Conservation (phyloP, 2,797 vertebrate genomes). For the Champsocephalus gunnari region DNA sequence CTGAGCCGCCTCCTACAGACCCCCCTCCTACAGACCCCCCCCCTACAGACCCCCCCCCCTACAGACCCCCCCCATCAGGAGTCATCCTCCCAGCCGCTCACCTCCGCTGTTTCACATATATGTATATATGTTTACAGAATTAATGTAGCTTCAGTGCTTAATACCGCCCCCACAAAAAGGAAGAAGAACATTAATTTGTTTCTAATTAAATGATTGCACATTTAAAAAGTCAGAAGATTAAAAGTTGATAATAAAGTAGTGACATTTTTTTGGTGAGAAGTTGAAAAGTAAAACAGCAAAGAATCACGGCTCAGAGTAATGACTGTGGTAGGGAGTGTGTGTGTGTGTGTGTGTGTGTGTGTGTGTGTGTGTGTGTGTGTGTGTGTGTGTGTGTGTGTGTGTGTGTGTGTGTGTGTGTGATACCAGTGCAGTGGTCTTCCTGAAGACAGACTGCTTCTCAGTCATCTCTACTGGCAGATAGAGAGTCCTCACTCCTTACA, state of each 20-base stretch:
- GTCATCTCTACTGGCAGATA: conserved; percentile 78
- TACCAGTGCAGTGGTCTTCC: conserved; percentile 2
- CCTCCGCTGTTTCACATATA: conserved; percentile 80
- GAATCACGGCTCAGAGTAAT: conserved; percentile 75
- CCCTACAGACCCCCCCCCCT: conserved; percentile 56
- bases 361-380: conserved; percentile 27
- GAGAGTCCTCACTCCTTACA: conserved; percentile 59
- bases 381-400: conserved; percentile 31
- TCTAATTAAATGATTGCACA: conserved; percentile 75
- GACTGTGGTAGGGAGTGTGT: conserved; percentile 45
- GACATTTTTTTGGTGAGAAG: conserved; percentile 79
- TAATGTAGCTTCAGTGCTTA: conserved; percentile 74
- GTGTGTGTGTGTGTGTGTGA: conserved; percentile 30
- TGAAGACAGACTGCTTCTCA: conserved; percentile 17
- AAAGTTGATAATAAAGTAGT: conserved; percentile 79
- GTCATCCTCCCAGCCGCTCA: conserved; percentile 61
- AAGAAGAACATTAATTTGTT: conserved; percentile 43
- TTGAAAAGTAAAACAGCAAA: conserved; percentile 77
- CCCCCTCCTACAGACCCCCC: conserved; percentile 2
- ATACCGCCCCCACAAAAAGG: conserved; percentile 60
- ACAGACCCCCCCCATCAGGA: conserved; percentile 58
- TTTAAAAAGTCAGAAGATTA: conserved; percentile 79
- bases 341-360: conserved; percentile 27
- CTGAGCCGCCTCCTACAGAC: conserved; percentile 57
- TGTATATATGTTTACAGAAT: conserved; percentile 82